These are phyloP conservation scores for Cydia amplana DNA, from an alignment of 1,140 invertebrate species.

Conservation along the genomic window DNA sequence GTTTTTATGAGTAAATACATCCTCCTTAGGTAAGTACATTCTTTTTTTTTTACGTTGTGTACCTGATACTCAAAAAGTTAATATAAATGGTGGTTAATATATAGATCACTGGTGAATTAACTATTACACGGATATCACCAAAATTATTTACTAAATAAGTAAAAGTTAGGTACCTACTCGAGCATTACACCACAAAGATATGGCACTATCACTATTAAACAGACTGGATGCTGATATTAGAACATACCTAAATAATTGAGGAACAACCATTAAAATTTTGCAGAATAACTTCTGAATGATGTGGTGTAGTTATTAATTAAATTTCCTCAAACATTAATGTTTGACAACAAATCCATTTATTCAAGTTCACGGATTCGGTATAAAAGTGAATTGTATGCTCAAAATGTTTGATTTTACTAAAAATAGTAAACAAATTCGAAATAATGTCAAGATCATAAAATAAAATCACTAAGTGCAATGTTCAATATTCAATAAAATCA, in stretches of 20 bases:
- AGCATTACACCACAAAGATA: neutral
- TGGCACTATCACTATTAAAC: slow-evolving; percentile 1
- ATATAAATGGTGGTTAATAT: neutral
- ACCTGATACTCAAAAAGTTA: slow-evolving; percentile 8
- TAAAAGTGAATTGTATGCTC: neutral
- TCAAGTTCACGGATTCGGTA: neutral
- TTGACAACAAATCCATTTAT: too few species aligned
- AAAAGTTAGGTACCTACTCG: neutral
- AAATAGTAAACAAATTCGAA: slow-evolving; percentile 5
- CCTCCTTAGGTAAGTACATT: slow-evolving; percentile 3
- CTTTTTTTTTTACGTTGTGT: neutral
- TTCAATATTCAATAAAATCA: slow-evolving; percentile 15
- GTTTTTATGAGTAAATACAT: slow-evolving; percentile 16
- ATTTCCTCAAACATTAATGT: neutral
- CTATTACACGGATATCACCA: slow-evolving; percentile 18
- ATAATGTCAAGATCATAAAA: slow-evolving; percentile 3
- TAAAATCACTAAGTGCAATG: neutral
- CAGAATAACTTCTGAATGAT: neutral
- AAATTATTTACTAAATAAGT: neutral
- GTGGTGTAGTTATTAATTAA: neutral
- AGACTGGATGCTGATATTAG: neutral
- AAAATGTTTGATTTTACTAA: neutral
- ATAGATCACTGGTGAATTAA: neutral
- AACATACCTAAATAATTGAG: neutral
- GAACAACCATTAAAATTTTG: neutral